Evolutionary conservation across 2,113 vertebrate genomes (phyloP).

Genomic region (Ellobius talpinus): DNA sequence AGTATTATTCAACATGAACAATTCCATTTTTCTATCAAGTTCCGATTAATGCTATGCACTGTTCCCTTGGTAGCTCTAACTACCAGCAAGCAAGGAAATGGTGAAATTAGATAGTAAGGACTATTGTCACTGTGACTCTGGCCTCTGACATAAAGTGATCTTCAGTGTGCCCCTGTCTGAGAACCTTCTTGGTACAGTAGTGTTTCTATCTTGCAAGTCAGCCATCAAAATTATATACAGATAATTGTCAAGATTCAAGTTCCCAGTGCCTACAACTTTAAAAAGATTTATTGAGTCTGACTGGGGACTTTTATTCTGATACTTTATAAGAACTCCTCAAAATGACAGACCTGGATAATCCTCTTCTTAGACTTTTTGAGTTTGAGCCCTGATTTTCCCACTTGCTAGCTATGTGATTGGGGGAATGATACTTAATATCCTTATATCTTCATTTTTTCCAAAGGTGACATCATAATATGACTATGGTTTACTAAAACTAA

Average conservation of each 20-base stretch:
- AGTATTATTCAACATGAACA: too few species aligned
- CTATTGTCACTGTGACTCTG: background rate
- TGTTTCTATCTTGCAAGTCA: background rate
- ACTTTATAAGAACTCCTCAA: background rate
- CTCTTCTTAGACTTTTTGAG: background rate
- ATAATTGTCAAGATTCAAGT: background rate
- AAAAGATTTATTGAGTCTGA: background rate
- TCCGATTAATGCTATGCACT: background rate
- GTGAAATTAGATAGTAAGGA: background rate
- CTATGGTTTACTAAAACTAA: background rate
- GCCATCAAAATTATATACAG: background rate
- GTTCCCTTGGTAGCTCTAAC: background rate
- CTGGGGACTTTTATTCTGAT: background rate
- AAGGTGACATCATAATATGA: background rate
- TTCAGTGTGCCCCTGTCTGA: background rate
- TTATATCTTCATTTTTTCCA: background rate
- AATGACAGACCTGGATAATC: background rate
- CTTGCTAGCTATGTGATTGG: background rate
- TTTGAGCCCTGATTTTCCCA: background rate
- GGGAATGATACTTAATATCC: background rate
- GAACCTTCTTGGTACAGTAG: background rate
- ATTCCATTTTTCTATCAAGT: background rate
- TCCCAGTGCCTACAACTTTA: background rate
- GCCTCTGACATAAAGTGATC: background rate
- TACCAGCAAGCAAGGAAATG: slow-evolving; percentile 24